Conservation (phyloP, 1,140 invertebrate genomes). For the Neoseiulus cucumeris region DNA sequence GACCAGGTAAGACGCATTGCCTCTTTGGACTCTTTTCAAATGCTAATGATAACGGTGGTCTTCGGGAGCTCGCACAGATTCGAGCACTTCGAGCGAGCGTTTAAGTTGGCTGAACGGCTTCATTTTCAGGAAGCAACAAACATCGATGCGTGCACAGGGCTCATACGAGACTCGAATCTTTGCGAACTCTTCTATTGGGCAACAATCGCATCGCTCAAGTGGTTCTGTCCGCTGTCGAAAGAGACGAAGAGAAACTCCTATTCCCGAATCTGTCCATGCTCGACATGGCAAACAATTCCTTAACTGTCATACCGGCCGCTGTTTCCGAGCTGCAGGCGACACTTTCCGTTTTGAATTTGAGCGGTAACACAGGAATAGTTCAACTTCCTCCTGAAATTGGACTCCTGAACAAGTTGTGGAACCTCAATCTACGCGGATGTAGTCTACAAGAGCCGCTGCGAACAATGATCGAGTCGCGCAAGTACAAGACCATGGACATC, state of each 20-base stretch:
- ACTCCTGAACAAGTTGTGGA: constrained; percentile 75
- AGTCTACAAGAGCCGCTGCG: constrained; percentile 66
- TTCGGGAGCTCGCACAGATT: constrained; percentile 13
- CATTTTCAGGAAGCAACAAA: constrained; percentile 13
- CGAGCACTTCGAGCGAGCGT: constrained; percentile 15
- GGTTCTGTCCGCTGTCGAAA: constrained; percentile 54
- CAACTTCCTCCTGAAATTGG: constrained; percentile 87
- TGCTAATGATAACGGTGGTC: too few relatives aligned
- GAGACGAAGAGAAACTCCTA: constrained; percentile 35
- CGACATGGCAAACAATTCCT: constrained; percentile 71
- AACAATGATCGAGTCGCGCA: constrained; percentile 74
- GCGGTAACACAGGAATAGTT: constrained; percentile 60
- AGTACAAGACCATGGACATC: constrained; percentile 88
- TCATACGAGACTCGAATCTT: constrained; percentile 54
- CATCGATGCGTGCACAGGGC: constrained; percentile 48
- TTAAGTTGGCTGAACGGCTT: constrained; percentile 18
- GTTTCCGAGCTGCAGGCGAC: constrained; percentile 58
- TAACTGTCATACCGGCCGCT: constrained; percentile 55
- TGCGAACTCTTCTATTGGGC: constrained; percentile 58
- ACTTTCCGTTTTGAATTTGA: constrained; percentile 80
- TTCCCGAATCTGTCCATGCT: constrained; percentile 87
- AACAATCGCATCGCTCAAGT: constrained; percentile 61
- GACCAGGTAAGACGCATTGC: constrained; percentile 14
- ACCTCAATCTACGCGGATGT: constrained; percentile 76
- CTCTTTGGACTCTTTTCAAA: too few relatives aligned